Conservation (phyloP, 2,888 invertebrate species). For the Cinara cedri region DNA sequence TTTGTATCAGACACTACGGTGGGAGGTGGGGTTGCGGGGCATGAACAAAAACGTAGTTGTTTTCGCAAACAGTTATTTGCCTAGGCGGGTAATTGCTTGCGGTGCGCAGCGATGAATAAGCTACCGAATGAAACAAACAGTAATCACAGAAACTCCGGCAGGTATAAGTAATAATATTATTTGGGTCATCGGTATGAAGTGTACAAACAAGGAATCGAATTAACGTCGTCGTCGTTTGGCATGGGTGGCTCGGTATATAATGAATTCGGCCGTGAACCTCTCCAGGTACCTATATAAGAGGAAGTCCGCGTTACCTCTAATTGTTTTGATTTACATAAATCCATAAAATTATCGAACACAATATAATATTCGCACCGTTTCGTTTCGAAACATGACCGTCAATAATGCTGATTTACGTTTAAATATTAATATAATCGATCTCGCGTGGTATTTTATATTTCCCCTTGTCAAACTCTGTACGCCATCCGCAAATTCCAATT, state of each 20-base stretch:
- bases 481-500: no score
- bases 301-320: background rate
- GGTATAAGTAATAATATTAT: conserved; percentile 1
- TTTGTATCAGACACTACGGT: no score
- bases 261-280: conserved; percentile 16
- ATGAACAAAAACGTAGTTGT: no score
- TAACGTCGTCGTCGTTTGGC: conserved; percentile 12
- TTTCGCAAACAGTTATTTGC: no score
- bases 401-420: conserved; percentile 28
- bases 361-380: background rate
- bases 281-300: background rate
- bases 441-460: no score
- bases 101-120: no score
- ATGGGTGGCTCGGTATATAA: background rate
- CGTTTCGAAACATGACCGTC: background rate
- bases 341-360: conserved; percentile 11
- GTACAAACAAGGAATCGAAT: conserved; percentile 42
- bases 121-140: conserved; percentile 6
- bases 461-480: background rate
- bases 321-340: conserved; percentile 34
- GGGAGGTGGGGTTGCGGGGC: no score
- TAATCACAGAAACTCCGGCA: conserved; percentile 3
- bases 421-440: conserved; percentile 8
- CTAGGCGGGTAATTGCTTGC: no score
- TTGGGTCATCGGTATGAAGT: conserved; percentile 2